A percentile compares a stretch with the other conserved stretches of the same genome.
Conservation (phyloP, 2,113 vertebrate genomes). For the Atherinomorus stipes region DNA sequence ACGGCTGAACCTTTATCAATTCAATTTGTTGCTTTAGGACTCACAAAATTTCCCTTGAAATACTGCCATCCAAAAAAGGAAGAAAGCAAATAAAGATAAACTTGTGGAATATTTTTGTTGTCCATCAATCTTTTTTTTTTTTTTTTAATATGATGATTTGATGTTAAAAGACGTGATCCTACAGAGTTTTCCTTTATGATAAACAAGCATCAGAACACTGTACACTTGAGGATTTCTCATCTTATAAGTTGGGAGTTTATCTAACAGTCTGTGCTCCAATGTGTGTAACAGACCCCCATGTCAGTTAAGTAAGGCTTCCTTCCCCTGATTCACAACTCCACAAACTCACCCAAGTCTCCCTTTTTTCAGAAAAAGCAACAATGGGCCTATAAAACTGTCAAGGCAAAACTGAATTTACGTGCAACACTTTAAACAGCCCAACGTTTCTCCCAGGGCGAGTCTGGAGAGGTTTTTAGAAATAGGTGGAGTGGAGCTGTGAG, state of each 20-base stretch:
- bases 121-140: neutral
- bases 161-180: no score
- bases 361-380: conserved; percentile 71
- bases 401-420: conserved; percentile 65
- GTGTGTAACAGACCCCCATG: conserved; percentile 42
- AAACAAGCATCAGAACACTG: neutral
- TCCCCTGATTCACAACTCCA: conserved; percentile 66
- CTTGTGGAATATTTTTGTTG: neutral
- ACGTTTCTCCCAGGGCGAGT: conserved; percentile 41
- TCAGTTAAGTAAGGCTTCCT: conserved; percentile 65
- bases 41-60: neutral
- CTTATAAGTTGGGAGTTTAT: conserved; percentile 37
- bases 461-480: conserved; percentile 28
- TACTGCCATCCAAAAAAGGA: no score
- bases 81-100: no score
- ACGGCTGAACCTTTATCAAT: no score
- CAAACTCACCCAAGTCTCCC: conserved; percentile 62
- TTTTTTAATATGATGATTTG: neutral
- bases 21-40: neutral
- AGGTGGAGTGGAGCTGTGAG: neutral
- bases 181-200: neutral
- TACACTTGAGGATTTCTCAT: conserved; percentile 32
- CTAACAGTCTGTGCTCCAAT: conserved; percentile 35
- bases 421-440: conserved; percentile 59
- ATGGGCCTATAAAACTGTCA: conserved; percentile 79